Conservation (phyloP, 2,888 invertebrate species). For the Euzophera pinguis region DNA sequence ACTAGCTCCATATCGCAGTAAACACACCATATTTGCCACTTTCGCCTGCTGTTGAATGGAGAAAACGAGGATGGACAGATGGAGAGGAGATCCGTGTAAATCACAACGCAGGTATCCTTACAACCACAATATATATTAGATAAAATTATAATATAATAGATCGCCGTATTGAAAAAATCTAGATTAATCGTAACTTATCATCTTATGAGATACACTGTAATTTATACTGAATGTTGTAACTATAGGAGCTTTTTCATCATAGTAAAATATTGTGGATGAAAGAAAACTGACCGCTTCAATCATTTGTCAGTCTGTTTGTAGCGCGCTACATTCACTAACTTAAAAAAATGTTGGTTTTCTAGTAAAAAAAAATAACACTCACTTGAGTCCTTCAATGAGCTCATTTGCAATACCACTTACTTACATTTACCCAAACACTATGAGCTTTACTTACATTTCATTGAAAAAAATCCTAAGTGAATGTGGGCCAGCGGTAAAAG, state of each 20-base stretch:
- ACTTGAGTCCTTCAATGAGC: slow-evolving; percentile 71
- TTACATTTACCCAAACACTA: slow-evolving; percentile 73
- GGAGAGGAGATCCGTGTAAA: slow-evolving; percentile 69
- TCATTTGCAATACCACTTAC: slow-evolving; percentile 73
- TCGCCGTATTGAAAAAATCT: slow-evolving; percentile 81
- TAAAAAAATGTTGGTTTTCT: slow-evolving; percentile 63
- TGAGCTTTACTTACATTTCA: slow-evolving; percentile 72
- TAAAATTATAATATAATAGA: slow-evolving; percentile 81
- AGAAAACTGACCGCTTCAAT: slow-evolving; percentile 74
- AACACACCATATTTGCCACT: slow-evolving; percentile 67
- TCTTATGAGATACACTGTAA: slow-evolving; percentile 79
- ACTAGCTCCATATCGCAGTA: slow-evolving; percentile 63
- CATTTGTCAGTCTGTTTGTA: slow-evolving; percentile 68
- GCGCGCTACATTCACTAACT: slow-evolving; percentile 71
- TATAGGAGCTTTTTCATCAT: slow-evolving; percentile 68
- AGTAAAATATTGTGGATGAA: slow-evolving; percentile 78
- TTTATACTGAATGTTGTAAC: slow-evolving; percentile 72
- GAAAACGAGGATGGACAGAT: slow-evolving; percentile 55
- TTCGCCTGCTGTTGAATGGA: slow-evolving; percentile 40
- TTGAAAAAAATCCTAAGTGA: slow-evolving; percentile 62
- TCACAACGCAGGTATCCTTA: slow-evolving; percentile 81
- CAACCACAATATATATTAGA: slow-evolving; percentile 87
- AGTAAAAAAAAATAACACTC: slow-evolving; percentile 73
- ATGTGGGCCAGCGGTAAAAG: slow-evolving; percentile 62
- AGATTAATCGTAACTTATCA: slow-evolving; percentile 77